Base-by-base conservation (phyloP, 2,888 invertebrate genomes). In the Brenthis daphne region DNA sequence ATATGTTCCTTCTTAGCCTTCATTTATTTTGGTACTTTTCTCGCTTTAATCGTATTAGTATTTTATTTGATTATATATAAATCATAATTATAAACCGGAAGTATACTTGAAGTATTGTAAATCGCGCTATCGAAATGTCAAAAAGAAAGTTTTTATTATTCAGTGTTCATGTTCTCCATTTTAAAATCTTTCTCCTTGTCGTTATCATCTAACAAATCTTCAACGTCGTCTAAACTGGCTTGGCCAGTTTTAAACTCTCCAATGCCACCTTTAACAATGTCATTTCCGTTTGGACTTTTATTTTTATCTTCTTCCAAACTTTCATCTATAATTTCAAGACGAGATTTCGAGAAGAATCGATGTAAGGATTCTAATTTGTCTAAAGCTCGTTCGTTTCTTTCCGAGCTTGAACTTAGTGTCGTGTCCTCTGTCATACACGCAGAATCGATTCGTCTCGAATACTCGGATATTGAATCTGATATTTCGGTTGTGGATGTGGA, bases 241-340 rank as follows among this genome's bases (percentile, higher is more conserved):
- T 92, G 92, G 0, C 87, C 89, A 0, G 76, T 80, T 77, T 85
- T 90, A 12, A 79, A 71, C 8, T 83, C 82, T 1, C 72, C 56
- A 1, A 75, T 69, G 20, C 76, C 77, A 12, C 71, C 72, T 71
- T 79, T 70, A 50, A 69, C 50, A 8, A 67, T 50, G 13, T 72
- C 64, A 0, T 64, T 56, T 6, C 71, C 68, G 53, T 79, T 82
- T 0, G 83, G 82, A 73, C 78, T 81, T 67, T 77, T 83, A 0
- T 78, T 87, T 12, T 84, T 84, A 2, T 77, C 80, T 16, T 90
- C 91, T 70, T 93, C 93, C 48, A 84, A 73, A 57, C 80, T 87
- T 68, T 93, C 93, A 60, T 92, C 90, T 14, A 93, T 93, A 11
- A 93, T 93, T 74, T 92, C 93, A 29, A 93, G 77, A 56, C 93